Conservation (phyloP, 2,113 vertebrate species). For the Plestiodon gilberti region DNA sequence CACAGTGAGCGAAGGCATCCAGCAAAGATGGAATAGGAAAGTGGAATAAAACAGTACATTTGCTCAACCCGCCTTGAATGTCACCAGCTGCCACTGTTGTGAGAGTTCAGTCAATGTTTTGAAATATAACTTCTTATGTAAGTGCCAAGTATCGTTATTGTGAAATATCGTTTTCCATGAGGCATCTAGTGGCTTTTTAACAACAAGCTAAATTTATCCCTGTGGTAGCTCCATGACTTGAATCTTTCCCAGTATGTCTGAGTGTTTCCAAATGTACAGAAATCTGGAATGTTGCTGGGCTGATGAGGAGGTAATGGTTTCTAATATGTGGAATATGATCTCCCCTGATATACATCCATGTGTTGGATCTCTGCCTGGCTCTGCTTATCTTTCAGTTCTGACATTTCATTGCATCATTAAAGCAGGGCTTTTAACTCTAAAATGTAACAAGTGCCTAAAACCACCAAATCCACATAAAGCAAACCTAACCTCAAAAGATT, state of each 20-base stretch:
- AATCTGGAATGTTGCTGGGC: slow-evolving; percentile 27
- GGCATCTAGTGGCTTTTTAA: slow-evolving; percentile 33
- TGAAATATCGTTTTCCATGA: slow-evolving; percentile 37
- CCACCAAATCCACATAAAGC: slow-evolving; percentile 56
- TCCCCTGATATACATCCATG: slow-evolving; percentile 57
- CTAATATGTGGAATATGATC: slow-evolving; percentile 50
- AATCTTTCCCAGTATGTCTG: slow-evolving; percentile 34
- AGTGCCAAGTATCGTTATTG: slow-evolving; percentile 19
- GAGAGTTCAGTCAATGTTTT: not conserved
- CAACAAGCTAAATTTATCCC: slow-evolving; percentile 21
- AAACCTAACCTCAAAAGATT: slow-evolving; percentile 42
- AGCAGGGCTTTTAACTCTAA: slow-evolving; percentile 54
- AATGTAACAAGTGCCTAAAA: slow-evolving; percentile 54
- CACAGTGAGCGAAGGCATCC: slow-evolving; percentile 30
- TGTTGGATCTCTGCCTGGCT: slow-evolving; percentile 49
- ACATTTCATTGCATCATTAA: slow-evolving; percentile 56
- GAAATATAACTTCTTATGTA: slow-evolving; percentile 6
- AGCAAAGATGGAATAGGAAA: not conserved
- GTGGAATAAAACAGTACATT: too few species aligned
- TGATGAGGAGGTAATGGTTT: slow-evolving; percentile 45
- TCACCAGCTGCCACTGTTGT: not conserved
- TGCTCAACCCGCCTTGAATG: not conserved
- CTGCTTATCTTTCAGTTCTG: slow-evolving; percentile 54
- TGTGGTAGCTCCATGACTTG: not conserved
- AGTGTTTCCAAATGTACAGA: slow-evolving; percentile 51